Evolutionary conservation across 2,888 invertebrate genomes (phyloP).

Genomic region (Ennomos quercinarius): DNA sequence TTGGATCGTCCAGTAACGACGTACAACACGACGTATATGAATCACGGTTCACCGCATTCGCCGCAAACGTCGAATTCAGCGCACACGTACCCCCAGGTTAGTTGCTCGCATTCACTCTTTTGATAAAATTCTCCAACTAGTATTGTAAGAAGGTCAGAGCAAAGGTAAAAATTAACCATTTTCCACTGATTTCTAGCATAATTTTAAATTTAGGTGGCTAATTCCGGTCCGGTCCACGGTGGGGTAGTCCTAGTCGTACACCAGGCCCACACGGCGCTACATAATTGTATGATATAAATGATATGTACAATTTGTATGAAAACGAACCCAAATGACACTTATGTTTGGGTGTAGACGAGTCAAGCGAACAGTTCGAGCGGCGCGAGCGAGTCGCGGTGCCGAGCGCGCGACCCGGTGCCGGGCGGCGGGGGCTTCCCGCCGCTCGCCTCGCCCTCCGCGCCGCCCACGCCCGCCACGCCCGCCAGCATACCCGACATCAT

Average conservation of each 20-base stretch:
- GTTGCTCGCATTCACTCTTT: conserved; percentile 2
- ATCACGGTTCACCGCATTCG: conserved; percentile 78
- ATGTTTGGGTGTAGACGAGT: conserved; percentile 40
- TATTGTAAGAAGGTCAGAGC: too few relatives aligned
- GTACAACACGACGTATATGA: conserved; percentile 76
- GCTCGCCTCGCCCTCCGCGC: conserved; percentile 66
- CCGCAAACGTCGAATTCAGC: conserved; percentile 76
- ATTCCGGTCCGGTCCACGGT: too few relatives aligned
- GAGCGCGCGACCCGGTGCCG: conserved; percentile 76
- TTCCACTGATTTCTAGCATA: too few relatives aligned
- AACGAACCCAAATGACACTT: neutral
- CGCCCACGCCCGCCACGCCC: conserved; percentile 87
- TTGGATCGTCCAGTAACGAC: conserved; percentile 75
- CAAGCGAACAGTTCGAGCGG: conserved; percentile 46
- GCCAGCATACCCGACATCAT: conserved; percentile 93
- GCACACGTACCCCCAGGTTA: conserved; percentile 77
- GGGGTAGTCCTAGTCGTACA: too few relatives aligned
- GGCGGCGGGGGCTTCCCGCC: conserved; percentile 85
- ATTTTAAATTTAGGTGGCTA: too few relatives aligned
- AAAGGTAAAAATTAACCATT: too few relatives aligned
- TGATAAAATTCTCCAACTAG: too few relatives aligned
- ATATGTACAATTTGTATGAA: too few relatives aligned
- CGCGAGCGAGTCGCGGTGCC: conserved; percentile 44
- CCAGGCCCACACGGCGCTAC: too few relatives aligned
- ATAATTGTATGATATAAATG: too few relatives aligned